These are phyloP conservation scores for Crocuta crocuta DNA, from an alignment of 2,113 vertebrate species.

Conservation along the genomic window DNA sequence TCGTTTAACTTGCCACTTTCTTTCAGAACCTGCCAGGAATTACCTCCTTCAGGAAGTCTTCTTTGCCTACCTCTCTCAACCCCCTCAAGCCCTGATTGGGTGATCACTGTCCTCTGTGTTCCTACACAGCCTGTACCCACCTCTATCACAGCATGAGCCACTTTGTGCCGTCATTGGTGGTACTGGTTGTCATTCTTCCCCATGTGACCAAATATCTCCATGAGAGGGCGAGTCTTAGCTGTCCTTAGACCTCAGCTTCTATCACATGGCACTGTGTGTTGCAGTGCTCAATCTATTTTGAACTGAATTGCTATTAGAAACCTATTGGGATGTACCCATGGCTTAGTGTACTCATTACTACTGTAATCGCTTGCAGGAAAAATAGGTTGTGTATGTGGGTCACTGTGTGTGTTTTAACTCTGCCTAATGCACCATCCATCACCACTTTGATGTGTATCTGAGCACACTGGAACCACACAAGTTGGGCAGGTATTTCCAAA, in stretches of 20 bases:
- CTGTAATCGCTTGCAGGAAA: not conserved
- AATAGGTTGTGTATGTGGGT: not conserved
- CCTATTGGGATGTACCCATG: not conserved
- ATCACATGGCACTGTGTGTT: not conserved
- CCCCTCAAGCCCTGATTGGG: fast-evolving
- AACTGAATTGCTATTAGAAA: not conserved
- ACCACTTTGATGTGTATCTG: not conserved
- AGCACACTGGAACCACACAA: not conserved
- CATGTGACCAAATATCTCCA: not conserved
- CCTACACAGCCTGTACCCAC: not conserved
- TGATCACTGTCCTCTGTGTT: not conserved
- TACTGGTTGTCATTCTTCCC: not conserved
- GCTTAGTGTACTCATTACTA: not conserved
- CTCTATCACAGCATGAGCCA: not conserved
- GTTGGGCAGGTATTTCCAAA: not conserved
- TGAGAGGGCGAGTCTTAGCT: not conserved
- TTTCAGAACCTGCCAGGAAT: not conserved
- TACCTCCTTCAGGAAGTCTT: not conserved
- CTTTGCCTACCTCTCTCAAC: not conserved
- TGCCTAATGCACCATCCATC: not conserved
- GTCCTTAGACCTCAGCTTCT: not conserved
- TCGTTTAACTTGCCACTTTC: not conserved
- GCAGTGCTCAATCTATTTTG: not conserved
- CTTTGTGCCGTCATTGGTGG: not conserved
- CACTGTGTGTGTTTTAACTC: not conserved